Evolutionary conservation across 2,888 invertebrate species (phyloP).

Genomic region (Trissonchulus latispiculum): DNA sequence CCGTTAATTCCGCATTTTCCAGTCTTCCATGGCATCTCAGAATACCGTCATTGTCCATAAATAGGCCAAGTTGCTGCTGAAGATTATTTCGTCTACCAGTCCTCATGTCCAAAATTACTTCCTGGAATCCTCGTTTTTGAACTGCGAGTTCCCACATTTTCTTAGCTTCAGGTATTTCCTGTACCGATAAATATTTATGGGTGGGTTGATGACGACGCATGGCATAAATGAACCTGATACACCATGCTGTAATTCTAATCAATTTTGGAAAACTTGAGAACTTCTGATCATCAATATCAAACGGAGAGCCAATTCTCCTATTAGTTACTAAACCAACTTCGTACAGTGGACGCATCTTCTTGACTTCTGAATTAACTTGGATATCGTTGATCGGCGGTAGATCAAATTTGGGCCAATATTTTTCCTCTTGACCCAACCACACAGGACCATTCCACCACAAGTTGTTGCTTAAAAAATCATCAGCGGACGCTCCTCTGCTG

Average conservation of each 20-base stretch:
- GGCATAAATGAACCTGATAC: not conserved
- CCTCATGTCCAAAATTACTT: not conserved
- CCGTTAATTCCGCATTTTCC: not conserved
- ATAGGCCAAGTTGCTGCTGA: not conserved
- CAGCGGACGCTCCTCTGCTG: no score
- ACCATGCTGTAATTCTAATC: not conserved
- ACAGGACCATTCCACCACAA: no score
- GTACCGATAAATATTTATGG: no score
- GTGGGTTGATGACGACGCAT: no score
- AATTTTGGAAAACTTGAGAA: not conserved
- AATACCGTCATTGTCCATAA: not conserved
- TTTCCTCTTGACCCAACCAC: no score
- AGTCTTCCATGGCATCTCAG: not conserved
- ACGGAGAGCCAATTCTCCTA: no score
- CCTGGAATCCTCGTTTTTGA: slow-evolving; percentile 1
- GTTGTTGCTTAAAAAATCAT: no score
- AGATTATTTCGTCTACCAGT: not conserved
- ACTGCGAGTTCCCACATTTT: not conserved
- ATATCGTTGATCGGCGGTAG: no score
- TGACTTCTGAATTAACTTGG: not conserved
- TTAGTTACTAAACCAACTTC: no score
- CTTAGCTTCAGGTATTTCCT: no score
- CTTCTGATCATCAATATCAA: not conserved
- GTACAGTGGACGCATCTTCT: not conserved
- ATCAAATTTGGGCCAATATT: no score